Percentiles rank a stretch among this genome's conserved stretches.
Evolutionary conservation across 2,888 invertebrate genomes (phyloP).

Genomic region (Lamproptera curius): DNA sequence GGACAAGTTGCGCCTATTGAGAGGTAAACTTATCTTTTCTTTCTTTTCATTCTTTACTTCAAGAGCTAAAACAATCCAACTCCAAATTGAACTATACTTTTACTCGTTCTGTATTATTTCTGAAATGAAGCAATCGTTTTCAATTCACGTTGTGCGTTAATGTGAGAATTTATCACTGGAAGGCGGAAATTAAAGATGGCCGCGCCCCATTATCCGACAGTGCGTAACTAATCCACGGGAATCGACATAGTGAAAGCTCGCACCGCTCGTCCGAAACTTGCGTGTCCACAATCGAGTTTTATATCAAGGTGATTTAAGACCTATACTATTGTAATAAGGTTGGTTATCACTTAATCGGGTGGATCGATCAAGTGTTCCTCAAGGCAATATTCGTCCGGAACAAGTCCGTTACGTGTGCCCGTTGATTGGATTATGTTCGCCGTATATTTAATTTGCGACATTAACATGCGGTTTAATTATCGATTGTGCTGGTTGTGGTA

Average conservation of each 20-base stretch:
- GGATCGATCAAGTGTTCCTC: background rate
- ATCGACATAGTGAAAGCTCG: slow-evolving; percentile 18
- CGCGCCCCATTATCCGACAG: slow-evolving; percentile 5
- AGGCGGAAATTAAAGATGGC: slow-evolving; percentile 1
- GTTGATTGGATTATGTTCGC: slow-evolving; percentile 1
- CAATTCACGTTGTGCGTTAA: too few species aligned
- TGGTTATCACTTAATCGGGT: background rate
- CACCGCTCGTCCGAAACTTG: slow-evolving; percentile 17
- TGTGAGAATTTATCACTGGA: background rate
- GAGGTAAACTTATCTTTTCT: too few species aligned
- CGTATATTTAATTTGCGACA: background rate
- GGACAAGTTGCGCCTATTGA: too few species aligned
- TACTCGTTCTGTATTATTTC: too few species aligned
- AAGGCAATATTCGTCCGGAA: background rate
- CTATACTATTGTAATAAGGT: background rate
- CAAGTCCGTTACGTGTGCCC: slow-evolving; percentile 2
- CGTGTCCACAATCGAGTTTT: slow-evolving; percentile 17
- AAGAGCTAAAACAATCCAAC: too few species aligned
- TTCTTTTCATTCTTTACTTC: too few species aligned
- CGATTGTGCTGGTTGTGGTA: background rate
- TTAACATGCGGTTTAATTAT: background rate
- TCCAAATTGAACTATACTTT: too few species aligned
- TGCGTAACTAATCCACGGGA: slow-evolving; percentile 13
- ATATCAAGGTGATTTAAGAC: slow-evolving; percentile 7
- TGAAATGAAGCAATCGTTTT: too few species aligned